Evolutionary conservation across 2,888 invertebrate genomes (phyloP), one percentile per base, ranked within the genome.

Genomic region (Tricholauxania praeusta): DNA sequence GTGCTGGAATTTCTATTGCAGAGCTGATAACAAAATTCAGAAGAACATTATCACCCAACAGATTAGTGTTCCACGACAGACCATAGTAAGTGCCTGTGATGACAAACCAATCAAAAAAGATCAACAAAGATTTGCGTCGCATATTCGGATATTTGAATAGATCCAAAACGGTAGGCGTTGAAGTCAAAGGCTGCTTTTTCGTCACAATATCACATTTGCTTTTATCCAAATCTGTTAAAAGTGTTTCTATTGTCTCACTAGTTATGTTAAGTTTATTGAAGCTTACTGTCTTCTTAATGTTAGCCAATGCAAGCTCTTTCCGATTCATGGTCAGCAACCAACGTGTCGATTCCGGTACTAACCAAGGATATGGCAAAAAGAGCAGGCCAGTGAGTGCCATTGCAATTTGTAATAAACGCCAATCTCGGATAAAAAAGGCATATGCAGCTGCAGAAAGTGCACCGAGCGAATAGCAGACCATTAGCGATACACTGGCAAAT

Each of bases 1-100:
- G 93, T 0, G 92, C 93, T 1, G 94, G 93, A 75, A 93, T 89
- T 87, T 94, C 94, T 1, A 94, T 92, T 15, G 91, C 89, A 3
- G 93, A 93, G 8, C 92, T 91, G 77, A 94, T 90, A 8, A 92
- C 88, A 83, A 93, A 94, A 85, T 93, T 94, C 15, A 93, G 79
- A 79, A 92, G 91, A 71, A 91, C 90, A 84, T 93, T 92, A 47
- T 92, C 93, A 12, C 92, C 93, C 69, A 94, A 89, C 81, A 90
- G 91, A 63, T 91, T 91, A 4, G 93, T 92, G 82, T 92, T 92
- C 91, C 94, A 92, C 1, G 93, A 93, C 8, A 94, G 86, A 0
- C 94, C 94, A 81, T 94, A 94, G 85, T 94, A 94, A 8, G 93
- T 92, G 73, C 92, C 92, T 79, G 93, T 93, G 81, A 92, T 93